Evolutionary conservation across 2,113 vertebrate species (phyloP).

Genomic region (Xenus cinereus): DNA sequence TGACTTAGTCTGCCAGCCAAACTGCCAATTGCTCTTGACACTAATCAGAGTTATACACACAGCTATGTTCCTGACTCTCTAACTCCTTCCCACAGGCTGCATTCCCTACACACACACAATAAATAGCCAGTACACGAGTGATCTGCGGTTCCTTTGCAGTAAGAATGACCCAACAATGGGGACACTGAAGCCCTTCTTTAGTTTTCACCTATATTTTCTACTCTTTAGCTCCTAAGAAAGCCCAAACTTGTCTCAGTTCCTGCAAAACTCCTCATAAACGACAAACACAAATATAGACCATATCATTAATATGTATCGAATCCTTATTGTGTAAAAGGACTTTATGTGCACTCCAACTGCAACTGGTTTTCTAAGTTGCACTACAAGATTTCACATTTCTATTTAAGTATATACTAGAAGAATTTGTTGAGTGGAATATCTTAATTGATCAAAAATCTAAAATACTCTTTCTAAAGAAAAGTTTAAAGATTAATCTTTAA

Average conservation of each 20-base stretch:
- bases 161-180: neutral
- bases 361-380: neutral
- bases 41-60: neutral
- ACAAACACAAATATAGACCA: neutral
- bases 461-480: neutral
- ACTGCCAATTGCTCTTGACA: neutral
- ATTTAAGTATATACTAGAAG: neutral
- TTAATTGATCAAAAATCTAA: neutral
- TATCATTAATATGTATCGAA: neutral
- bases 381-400: neutral
- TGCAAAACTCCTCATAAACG: neutral
- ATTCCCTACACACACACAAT: neutral
- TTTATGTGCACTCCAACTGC: neutral
- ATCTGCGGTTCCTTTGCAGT: neutral
- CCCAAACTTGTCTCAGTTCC: neutral
- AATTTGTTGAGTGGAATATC: neutral
- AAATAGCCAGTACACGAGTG: neutral
- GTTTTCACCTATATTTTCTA: neutral
- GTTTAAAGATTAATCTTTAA: neutral
- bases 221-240: neutral
- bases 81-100: neutral
- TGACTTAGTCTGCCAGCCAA: neutral
- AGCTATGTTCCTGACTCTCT: neutral
- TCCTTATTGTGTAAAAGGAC: neutral
- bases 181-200: neutral